phyloP scores from a whole-genome alignment of 2,888 invertebrate genomes.

The Aleiodes alternator region DNA sequence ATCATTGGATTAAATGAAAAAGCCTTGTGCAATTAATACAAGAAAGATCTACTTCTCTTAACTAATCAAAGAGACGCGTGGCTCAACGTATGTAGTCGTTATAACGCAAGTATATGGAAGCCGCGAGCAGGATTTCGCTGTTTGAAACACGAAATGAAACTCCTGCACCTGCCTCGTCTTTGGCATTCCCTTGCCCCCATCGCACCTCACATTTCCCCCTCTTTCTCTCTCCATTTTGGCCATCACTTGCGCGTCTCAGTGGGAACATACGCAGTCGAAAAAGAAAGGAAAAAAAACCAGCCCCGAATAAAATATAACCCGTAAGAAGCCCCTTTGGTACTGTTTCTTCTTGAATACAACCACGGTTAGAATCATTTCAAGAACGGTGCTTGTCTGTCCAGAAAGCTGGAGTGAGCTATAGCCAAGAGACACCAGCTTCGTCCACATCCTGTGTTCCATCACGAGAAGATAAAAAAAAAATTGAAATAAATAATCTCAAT shows the following conservation, averaged over 20 bases:
- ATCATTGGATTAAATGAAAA: background rate
- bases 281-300: slow-evolving; percentile 10
- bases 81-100: slow-evolving; percentile 26
- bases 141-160: slow-evolving; percentile 69
- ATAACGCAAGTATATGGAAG: slow-evolving; percentile 42
- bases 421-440: background rate
- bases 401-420: slow-evolving; percentile 4
- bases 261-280: slow-evolving; percentile 1
- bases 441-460: background rate
- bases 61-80: slow-evolving; percentile 22
- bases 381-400: slow-evolving; percentile 6
- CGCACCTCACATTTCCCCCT: slow-evolving; percentile 42
- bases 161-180: slow-evolving; percentile 56
- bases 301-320: slow-evolving; percentile 43
- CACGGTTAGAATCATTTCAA: slow-evolving; percentile 16
- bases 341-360: background rate
- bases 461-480: background rate
- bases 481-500: slow-evolving; percentile 21
- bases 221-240: slow-evolving; percentile 26
- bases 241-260: slow-evolving; percentile 35
- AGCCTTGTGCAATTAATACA: slow-evolving; percentile 6
- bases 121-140: slow-evolving; percentile 50
- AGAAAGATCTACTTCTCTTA: background rate
- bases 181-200: slow-evolving; percentile 32
- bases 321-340: slow-evolving; percentile 38